Evolutionary conservation across 2,888 invertebrate species (phyloP).

Genomic region (Ypsolopha sequella): DNA sequence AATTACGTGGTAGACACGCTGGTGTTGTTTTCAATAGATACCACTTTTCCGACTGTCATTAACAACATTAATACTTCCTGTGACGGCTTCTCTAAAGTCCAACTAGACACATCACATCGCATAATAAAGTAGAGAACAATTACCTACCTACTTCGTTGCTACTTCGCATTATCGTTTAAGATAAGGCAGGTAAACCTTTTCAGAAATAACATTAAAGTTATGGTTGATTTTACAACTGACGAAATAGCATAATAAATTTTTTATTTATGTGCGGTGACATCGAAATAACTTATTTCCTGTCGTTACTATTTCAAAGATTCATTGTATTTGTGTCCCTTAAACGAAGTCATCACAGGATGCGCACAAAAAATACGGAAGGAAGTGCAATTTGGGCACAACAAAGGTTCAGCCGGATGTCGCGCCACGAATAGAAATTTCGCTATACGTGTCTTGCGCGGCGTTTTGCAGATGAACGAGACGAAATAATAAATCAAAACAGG

Average conservation of each 20-base stretch:
- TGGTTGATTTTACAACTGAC: background rate
- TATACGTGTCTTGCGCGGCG: slow-evolving; percentile 47
- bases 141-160: too few species aligned
- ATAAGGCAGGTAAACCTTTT: background rate
- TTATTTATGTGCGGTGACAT: background rate
- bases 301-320: background rate
- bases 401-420: slow-evolving; percentile 33
- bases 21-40: too few species aligned
- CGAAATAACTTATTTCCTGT: background rate
- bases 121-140: background rate
- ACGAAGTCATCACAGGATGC: slow-evolving; percentile 7
- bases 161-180: background rate
- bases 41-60: background rate
- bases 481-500: slow-evolving; percentile 25
- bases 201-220: background rate
- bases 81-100: background rate
- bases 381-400: slow-evolving; percentile 37
- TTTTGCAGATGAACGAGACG: slow-evolving; percentile 45
- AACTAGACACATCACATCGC: too few species aligned
- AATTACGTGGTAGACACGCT: too few species aligned
- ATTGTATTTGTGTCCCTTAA: background rate
- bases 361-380: slow-evolving; percentile 37
- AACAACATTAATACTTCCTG: too few species aligned
- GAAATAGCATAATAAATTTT: background rate
- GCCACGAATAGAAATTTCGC: slow-evolving; percentile 43